Conservation (phyloP, 2,113 vertebrate species). For the Lota lota region DNA sequence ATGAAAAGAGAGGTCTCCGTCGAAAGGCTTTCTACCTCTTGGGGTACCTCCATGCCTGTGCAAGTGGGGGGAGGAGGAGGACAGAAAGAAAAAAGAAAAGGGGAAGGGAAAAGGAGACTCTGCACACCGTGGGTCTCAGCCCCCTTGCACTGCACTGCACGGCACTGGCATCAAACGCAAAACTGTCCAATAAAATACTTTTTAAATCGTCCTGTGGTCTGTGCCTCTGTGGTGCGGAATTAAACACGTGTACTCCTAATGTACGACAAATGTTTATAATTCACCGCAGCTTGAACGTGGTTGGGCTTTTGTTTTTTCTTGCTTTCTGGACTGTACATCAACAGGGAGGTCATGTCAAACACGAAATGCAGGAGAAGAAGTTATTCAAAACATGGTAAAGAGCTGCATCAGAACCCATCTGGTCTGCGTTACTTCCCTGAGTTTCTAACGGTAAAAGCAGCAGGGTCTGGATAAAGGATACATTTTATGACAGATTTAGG, state of each 20-base stretch:
- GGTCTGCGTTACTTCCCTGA: slow-evolving; percentile 55
- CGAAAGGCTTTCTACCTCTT: slow-evolving; percentile 57
- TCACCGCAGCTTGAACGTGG: slow-evolving; percentile 39
- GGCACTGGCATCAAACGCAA: slow-evolving; percentile 25
- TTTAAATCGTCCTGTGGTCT: slow-evolving; percentile 30
- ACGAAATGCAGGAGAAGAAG: slow-evolving; percentile 26
- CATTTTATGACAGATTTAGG: slow-evolving; percentile 41
- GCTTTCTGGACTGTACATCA: slow-evolving; percentile 43
- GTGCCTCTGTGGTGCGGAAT: slow-evolving; percentile 14
- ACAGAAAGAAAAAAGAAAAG: too few relatives aligned
- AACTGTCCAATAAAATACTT: slow-evolving; percentile 48
- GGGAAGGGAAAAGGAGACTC: too few relatives aligned
- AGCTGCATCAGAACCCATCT: slow-evolving; percentile 52
- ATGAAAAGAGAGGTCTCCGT: slow-evolving; percentile 72
- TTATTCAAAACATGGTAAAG: slow-evolving; percentile 34
- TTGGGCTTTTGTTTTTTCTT: slow-evolving; percentile 22
- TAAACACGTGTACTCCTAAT: slow-evolving; percentile 46
- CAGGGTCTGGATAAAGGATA: slow-evolving; percentile 52
- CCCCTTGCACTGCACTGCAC: background rate
- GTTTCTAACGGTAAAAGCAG: slow-evolving; percentile 53
- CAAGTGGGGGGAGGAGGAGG: too few relatives aligned
- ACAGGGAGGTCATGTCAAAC: slow-evolving; percentile 40
- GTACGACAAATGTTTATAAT: slow-evolving; percentile 61
- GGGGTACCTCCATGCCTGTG: slow-evolving; percentile 57
- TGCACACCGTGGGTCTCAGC: background rate